Evolutionary conservation across 2,888 invertebrate species (phyloP), one percentile per base, ranked within the genome.

Genomic region (Periphyllus acericola): DNA sequence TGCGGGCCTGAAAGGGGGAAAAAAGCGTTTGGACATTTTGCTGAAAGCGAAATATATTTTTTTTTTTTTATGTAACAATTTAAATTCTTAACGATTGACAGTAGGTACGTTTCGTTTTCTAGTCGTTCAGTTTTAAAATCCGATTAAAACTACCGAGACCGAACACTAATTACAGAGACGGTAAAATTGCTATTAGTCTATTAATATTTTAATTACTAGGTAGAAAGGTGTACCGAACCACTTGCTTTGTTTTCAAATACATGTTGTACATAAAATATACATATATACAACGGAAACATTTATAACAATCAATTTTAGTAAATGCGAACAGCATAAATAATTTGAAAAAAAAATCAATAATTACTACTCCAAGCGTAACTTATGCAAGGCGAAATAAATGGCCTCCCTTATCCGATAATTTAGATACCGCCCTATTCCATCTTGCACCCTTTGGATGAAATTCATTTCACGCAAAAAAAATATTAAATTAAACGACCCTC

Each of bases 401-500:
- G 60, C 74, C 66, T 76, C 75, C 83, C 60, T 83, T 75, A 83
- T 66, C 40, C 83, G 83, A 83, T 40, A 83, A 75, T 75, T 83
- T 83, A 36, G 36, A 60, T 66, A n/a, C 75, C 75, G 36, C 60
- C 75, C 75, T 83, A n/a, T 40, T 60, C 6, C 34, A 14, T 80
- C 34, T 72, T 52, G 55, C 83, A 75, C 75, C 83, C 83, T 83
- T 75, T 75, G 25, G 40, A 66, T 66, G 3, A 75, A 83, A 83
- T 66, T 55, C 72, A 66, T 83, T 83, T 75, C 75, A 66, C 75
- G 40, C 83, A 14, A 76, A 75, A 83, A 83, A 83, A 83, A 74
- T 75, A 83, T 83, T 55, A 83, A 83, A 83, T 83, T 75, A 75
- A 83, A 83, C 75, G 75, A 75, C 83, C 83, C 83, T 74, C 74